Evolutionary conservation across 2,113 vertebrate genomes (phyloP).

Genomic region (Himantopus leucocephalus): DNA sequence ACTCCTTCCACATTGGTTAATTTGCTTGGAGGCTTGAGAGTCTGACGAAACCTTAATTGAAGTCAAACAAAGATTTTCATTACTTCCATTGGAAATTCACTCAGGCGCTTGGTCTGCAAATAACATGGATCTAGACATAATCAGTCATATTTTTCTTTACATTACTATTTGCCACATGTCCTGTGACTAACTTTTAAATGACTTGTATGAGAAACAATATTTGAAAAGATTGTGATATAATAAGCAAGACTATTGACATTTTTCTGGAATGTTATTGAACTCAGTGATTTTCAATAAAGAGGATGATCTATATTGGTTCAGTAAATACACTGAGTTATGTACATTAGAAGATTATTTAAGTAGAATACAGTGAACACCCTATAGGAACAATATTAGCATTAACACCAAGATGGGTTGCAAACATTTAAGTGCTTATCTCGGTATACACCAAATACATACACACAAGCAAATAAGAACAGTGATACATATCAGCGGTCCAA

Average conservation of each 20-base stretch:
- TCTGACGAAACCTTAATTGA: neutral
- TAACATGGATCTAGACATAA: neutral
- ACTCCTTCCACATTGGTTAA: neutral
- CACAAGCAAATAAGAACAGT: neutral
- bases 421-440: neutral
- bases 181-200: neutral
- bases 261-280: neutral
- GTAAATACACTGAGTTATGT: neutral
- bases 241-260: neutral
- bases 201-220: slow-evolving; percentile 15
- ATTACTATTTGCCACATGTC: neutral
- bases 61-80: slow-evolving; percentile 26
- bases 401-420: neutral
- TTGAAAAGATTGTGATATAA: slow-evolving; percentile 2
- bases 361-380: neutral
- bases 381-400: neutral
- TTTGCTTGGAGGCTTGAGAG: neutral
- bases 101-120: slow-evolving; percentile 1
- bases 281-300: neutral
- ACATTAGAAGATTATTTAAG: neutral
- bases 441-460: neutral
- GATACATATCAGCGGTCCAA: neutral
- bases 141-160: neutral
- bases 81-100: neutral
- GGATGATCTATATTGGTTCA: neutral